Base-by-base conservation (phyloP, 2,113 vertebrate species). In the Scatophagus argus region DNA sequence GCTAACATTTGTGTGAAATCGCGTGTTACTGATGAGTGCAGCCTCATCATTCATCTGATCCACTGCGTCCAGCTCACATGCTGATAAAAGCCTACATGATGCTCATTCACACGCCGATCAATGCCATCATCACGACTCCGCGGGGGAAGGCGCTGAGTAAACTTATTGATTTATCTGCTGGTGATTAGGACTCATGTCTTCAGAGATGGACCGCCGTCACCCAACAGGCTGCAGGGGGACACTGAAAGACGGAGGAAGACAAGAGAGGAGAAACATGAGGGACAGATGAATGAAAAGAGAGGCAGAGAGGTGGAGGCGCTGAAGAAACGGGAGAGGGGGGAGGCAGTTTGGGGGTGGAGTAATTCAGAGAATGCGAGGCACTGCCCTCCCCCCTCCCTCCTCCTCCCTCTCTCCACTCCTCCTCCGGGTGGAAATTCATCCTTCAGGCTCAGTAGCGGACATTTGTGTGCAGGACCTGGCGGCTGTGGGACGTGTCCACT, bases 371-470 rank as follows among this genome's bases (percentile, higher is more conserved):
- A 89, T 82, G 74, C 77, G 4, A 75, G 65, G 61, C 82, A 19
- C 65, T 62, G 64, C 81, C 55, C 65, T 23, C 36, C 4, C 70
- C 72, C 3, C 60, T 43, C 47, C 17, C 65, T 19, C 52, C 3
- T 31, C 7, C 39, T 5, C 63, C 34, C 62, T 38, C 79, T 13
- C 47, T 7, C 54, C 62, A 17, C 34, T 25, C 25, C 72, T 62
- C 81, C 79, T 83, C 75, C 70, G 63, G 74, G 67, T 80, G 82
- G 84, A 85, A 63, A 84, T 77, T 82, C 88, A 87, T 85, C 86
- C 88, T 85, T 74, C 84, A 81, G 79, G 61, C 84, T 82, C 67
- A 3, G 86, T 7, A 82, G 86, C 90, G 88, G 90, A 91, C 88
- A 88, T 91, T 86, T 58, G 82, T 46, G 84, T 47, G 19, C 72